Percentiles rank a stretch among this genome's conserved stretches.
These are phyloP conservation scores for Brachypterus glaber DNA, from an alignment of 2,888 invertebrate genomes.

Conservation along the genomic window DNA sequence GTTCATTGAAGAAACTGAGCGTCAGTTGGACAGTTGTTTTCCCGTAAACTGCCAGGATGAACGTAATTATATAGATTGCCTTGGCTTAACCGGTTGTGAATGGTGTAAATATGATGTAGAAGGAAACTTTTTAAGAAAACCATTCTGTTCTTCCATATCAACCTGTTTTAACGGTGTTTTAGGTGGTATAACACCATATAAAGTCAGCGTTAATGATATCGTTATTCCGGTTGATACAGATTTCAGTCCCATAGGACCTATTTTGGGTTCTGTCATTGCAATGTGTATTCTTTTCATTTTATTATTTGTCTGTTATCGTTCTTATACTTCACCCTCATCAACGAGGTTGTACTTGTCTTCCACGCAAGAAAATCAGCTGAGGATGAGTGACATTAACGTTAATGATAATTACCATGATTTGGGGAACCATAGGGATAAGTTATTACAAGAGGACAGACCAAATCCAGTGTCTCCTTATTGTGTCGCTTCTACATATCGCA, in stretches of 20 bases:
- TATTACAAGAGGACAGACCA: constrained; percentile 51
- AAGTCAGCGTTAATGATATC: constrained; percentile 53
- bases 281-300: constrained; percentile 72
- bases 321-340: constrained; percentile 44
- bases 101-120: constrained; percentile 82
- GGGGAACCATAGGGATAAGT: constrained; percentile 55
- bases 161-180: constrained; percentile 81
- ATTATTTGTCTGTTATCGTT: constrained; percentile 76
- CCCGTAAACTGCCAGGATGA: constrained; percentile 60
- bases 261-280: constrained; percentile 76
- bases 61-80: constrained; percentile 53
- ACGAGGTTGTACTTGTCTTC: constrained; percentile 47
- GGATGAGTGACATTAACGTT: constrained; percentile 63
- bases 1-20: constrained; percentile 23
- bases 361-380: constrained; percentile 49
- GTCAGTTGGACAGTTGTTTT: constrained; percentile 50
- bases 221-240: constrained; percentile 38
- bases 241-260: constrained; percentile 74
- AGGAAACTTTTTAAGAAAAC: constrained; percentile 56
- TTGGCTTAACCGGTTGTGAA: constrained; percentile 73
- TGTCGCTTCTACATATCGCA: constrained; percentile 69
- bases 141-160: constrained; percentile 73
- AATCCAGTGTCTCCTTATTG: constrained; percentile 80
- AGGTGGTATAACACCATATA: constrained; percentile 73
- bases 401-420: constrained; percentile 57